These are phyloP conservation scores for Zophobas morio DNA, from an alignment of 1,140 invertebrate species.

Conservation along the genomic window DNA sequence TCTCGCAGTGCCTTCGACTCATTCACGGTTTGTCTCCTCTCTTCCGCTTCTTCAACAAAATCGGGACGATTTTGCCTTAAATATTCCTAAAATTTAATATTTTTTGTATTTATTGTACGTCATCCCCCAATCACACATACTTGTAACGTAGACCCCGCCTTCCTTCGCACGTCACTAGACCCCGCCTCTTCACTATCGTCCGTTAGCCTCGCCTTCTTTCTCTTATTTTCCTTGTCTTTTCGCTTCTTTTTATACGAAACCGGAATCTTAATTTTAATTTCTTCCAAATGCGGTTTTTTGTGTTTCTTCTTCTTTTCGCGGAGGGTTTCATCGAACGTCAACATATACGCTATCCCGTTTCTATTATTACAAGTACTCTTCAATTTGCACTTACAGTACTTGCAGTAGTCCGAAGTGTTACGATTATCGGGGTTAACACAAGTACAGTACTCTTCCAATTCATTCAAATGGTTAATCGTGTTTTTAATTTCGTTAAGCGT, in stretches of 20 bases:
- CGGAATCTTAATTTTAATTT: slow-evolving; percentile 55
- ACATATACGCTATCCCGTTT: slow-evolving; percentile 58
- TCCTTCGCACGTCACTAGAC: too few species aligned
- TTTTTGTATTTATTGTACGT: too few species aligned
- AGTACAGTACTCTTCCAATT: slow-evolving; percentile 23
- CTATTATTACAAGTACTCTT: slow-evolving; percentile 47
- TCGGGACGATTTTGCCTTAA: slow-evolving; percentile 61
- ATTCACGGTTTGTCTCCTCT: slow-evolving; percentile 59
- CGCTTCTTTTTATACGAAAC: slow-evolving; percentile 50
- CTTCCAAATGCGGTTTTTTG: slow-evolving; percentile 42
- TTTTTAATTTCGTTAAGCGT: slow-evolving; percentile 31
- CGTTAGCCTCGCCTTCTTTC: slow-evolving; percentile 23
- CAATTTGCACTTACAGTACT: slow-evolving; percentile 48
- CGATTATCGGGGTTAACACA: not conserved
- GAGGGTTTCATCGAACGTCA: slow-evolving; percentile 55
- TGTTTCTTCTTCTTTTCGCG: slow-evolving; percentile 36
- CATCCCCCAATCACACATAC: slow-evolving; percentile 7
- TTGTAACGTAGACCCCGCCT: slow-evolving; percentile 13
- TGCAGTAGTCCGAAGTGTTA: slow-evolving; percentile 45
- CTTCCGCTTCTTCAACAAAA: slow-evolving; percentile 62
- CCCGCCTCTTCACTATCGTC: slow-evolving; percentile 3
- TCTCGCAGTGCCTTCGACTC: slow-evolving; percentile 60
- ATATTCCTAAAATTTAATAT: slow-evolving; percentile 58
- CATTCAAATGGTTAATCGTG: slow-evolving; percentile 40
- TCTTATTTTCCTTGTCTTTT: slow-evolving; percentile 56